Evolutionary conservation across 2,797 vertebrate species (phyloP).

Genomic region (Pseudopleuronectes americanus): DNA sequence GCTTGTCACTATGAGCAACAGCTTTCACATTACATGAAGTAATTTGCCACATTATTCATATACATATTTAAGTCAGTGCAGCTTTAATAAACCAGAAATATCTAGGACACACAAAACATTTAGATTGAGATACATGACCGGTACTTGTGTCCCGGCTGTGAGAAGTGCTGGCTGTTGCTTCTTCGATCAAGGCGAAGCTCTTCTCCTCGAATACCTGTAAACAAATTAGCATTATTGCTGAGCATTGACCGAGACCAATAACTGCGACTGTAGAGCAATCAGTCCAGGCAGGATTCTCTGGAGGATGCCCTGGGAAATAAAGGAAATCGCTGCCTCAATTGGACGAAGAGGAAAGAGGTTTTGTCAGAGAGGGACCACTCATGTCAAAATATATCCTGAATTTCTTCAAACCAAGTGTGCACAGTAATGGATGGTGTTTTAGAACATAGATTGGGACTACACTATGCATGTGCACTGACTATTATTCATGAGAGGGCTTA

Average conservation of each 20-base stretch:
- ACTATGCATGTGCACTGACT: conserved; percentile 9
- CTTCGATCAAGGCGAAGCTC: neutral
- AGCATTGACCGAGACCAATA: conserved; percentile 6
- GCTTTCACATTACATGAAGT: neutral
- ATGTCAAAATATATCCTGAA: conserved; percentile 17
- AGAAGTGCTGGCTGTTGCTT: neutral
- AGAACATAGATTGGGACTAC: conserved; percentile 10
- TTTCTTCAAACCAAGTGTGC: conserved; percentile 1
- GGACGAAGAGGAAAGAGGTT: conserved; percentile 12
- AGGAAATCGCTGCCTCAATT: conserved; percentile 13
- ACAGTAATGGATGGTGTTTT: conserved; percentile 4
- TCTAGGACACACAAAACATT: neutral
- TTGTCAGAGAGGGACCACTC: conserved; percentile 20
- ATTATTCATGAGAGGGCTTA: conserved; percentile 35
- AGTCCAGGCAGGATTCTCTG: conserved; percentile 16
- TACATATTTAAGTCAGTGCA: neutral
- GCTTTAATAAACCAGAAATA: neutral
- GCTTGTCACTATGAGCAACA: too few relatives aligned
- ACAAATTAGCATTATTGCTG: neutral
- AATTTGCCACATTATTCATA: neutral
- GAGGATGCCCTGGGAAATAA: conserved; percentile 16
- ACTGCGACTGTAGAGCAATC: conserved; percentile 1
- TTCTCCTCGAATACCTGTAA: neutral
- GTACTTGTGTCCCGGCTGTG: too few relatives aligned
- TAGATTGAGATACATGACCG: too few relatives aligned